Evolutionary conservation across 2,797 vertebrate species (phyloP).

Genomic region (Graptemys geographica): DNA sequence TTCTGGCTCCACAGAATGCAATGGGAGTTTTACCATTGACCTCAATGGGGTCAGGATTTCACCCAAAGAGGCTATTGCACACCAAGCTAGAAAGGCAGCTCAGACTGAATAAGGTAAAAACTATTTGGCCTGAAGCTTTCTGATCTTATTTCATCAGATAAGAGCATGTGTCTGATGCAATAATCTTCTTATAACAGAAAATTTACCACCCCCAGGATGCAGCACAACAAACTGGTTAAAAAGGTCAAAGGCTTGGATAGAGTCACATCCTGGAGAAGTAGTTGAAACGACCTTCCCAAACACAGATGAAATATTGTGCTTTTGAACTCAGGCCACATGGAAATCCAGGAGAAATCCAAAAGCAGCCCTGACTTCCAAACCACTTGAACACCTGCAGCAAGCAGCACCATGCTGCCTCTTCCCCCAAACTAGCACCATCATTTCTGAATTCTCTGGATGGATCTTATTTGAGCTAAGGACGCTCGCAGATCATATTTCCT

Average conservation of each 20-base stretch:
- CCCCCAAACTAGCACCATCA: neutral
- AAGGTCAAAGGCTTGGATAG: neutral
- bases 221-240: neutral
- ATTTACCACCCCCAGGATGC: neutral
- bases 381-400: neutral
- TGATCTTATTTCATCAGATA: slow-evolving; percentile 19
- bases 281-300: neutral
- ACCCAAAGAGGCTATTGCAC: neutral
- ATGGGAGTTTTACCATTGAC: neutral
- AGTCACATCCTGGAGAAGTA: neutral
- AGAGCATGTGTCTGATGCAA: neutral
- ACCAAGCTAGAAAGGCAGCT: neutral
- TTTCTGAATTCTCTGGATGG: neutral
- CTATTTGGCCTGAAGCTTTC: neutral
- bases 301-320: neutral
- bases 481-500: neutral
- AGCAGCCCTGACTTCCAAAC: neutral
- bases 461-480: neutral
- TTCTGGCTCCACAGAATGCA: neutral
- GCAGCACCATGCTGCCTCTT: neutral
- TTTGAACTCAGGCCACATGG: neutral
- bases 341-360: neutral
- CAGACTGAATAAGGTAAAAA: neutral
- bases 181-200: neutral
- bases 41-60: neutral